A percentile compares a stretch with the other conserved stretches of the same genome.
Evolutionary conservation across 2,113 vertebrate species (phyloP).

Genomic region (Calypte anna): DNA sequence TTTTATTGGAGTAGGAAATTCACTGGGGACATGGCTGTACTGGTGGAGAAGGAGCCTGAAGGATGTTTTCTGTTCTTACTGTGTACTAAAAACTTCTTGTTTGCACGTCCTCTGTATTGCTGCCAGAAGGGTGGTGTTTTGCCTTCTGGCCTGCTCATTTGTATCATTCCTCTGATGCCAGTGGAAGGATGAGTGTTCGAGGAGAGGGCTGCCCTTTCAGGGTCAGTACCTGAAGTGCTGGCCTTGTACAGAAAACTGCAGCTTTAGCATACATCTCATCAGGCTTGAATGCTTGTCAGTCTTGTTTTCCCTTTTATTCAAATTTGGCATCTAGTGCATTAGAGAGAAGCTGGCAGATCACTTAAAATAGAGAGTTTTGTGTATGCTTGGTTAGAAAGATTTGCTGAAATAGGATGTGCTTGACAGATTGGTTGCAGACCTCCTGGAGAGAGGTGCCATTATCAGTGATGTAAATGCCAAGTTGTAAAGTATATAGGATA

Average conservation of each 20-base stretch:
- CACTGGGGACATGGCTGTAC: not conserved
- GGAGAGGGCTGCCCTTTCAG: not conserved
- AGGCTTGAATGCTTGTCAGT: not conserved
- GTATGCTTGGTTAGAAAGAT: constrained; percentile 3
- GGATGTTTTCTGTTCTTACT: not conserved
- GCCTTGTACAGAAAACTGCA: not conserved
- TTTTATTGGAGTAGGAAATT: not conserved
- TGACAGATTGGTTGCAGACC: not conserved
- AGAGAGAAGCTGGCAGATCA: not conserved
- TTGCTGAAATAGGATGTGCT: not conserved
- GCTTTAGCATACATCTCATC: not conserved
- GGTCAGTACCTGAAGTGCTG: not conserved
- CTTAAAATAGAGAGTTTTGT: not conserved
- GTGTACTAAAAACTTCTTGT: not conserved
- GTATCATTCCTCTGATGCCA: not conserved
- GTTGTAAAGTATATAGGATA: not conserved
- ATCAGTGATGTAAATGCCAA: not conserved
- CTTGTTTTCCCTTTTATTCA: not conserved
- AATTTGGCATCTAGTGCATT: not conserved
- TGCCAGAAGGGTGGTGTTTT: not conserved
- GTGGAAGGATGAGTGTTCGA: not conserved
- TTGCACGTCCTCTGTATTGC: not conserved
- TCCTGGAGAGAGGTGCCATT: not conserved
- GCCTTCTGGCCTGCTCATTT: not conserved
- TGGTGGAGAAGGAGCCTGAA: not conserved